Conservation (phyloP, 1,140 invertebrate genomes). For the Sinella curviseta region DNA sequence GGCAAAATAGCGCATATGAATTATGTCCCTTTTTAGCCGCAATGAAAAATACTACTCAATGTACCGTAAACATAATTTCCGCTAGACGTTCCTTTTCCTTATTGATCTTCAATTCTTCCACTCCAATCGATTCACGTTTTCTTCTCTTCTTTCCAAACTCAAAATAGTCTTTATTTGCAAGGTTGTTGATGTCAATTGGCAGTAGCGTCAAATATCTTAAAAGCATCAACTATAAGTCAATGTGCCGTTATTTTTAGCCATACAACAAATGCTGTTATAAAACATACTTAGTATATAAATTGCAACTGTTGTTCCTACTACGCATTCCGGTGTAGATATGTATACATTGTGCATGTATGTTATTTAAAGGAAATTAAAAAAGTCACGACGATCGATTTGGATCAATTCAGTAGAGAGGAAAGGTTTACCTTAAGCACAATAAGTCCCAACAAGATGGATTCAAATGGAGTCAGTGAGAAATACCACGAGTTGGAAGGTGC, state of each 20-base stretch:
- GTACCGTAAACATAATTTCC: constrained; percentile 49
- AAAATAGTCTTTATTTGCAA: constrained; percentile 35
- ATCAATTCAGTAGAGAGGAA: too few species aligned
- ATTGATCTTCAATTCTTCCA: constrained; percentile 31
- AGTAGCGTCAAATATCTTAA: constrained; percentile 40
- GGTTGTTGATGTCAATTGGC: constrained; percentile 43
- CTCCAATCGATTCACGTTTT: constrained; percentile 20
- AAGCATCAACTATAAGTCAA: constrained; percentile 37
- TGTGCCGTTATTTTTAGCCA: too few species aligned
- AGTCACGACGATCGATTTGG: too few species aligned
- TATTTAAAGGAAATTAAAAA: too few species aligned
- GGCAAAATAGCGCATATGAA: not conserved
- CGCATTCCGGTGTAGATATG: too few species aligned
- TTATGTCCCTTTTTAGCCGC: too few species aligned
- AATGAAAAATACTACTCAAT: not conserved
- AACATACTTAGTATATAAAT: too few species aligned
- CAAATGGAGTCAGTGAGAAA: constrained; percentile 46
- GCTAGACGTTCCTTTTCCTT: constrained; percentile 45
- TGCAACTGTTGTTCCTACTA: too few species aligned
- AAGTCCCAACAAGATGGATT: constrained; percentile 46
- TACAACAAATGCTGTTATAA: too few species aligned
- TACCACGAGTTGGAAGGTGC: constrained; percentile 41
- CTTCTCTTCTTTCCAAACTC: constrained; percentile 30
- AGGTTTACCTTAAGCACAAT: constrained; percentile 42
- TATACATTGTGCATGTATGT: too few species aligned